A percentile compares a stretch with the other conserved stretches of the same genome.
phyloP scores from a whole-genome alignment of 1,140 invertebrate genomes.

The Rhyzopertha dominica region DNA sequence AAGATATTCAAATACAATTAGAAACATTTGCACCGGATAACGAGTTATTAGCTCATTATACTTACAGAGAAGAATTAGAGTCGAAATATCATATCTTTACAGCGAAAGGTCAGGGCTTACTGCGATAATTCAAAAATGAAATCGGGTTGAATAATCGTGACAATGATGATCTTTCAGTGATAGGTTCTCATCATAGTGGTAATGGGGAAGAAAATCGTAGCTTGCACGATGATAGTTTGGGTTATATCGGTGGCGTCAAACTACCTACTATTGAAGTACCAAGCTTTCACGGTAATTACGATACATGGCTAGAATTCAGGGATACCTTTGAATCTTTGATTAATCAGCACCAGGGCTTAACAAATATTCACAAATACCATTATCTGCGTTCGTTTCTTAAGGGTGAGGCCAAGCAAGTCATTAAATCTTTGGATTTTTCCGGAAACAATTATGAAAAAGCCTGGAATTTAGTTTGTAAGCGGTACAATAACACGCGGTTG shows the following conservation, averaged over 20 bases:
- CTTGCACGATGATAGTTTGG: too few relatives aligned
- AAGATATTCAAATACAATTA: too few relatives aligned
- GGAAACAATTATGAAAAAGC: conserved; percentile 33
- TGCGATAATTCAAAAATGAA: too few relatives aligned
- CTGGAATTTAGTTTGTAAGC: conserved; percentile 30
- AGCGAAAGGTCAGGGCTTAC: too few relatives aligned
- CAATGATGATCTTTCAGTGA: too few relatives aligned
- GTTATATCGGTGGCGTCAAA: conserved; percentile 6
- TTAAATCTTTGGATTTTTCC: conserved; percentile 25
- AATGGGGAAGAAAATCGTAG: too few relatives aligned
- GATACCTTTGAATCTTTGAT: conserved; percentile 29
- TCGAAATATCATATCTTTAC: too few relatives aligned
- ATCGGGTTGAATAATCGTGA: too few relatives aligned
- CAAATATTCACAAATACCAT: conserved; percentile 27
- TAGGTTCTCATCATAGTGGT: too few relatives aligned
- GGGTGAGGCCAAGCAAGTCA: conserved; percentile 19
- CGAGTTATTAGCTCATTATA: too few relatives aligned
- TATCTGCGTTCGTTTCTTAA: conserved; percentile 28
- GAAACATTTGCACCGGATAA: too few relatives aligned
- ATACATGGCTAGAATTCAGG: conserved; percentile 29
- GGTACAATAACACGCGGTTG: conserved; percentile 31
- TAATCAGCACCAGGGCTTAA: conserved; percentile 25
- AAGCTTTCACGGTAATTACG: conserved; percentile 20
- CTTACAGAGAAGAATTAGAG: too few relatives aligned
- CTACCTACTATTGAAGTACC: conserved; percentile 13